Evolutionary conservation across 2,113 vertebrate genomes (phyloP), one percentile per base, ranked within the genome.

Genomic region (Rhombomys opimus): DNA sequence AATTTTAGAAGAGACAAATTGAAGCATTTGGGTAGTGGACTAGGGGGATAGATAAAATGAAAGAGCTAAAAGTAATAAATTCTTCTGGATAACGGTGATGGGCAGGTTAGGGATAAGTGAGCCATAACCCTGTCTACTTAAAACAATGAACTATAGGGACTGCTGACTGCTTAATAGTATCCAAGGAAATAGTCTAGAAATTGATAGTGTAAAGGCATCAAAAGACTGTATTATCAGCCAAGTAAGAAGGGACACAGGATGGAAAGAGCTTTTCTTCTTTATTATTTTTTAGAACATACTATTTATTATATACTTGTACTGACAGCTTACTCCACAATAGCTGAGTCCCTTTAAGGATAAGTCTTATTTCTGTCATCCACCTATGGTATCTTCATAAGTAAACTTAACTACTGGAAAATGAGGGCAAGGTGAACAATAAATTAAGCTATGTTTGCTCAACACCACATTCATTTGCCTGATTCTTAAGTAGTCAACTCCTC

Each of bases 251-350:
- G 57, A 93, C 22, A 78, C 1, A 32, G 4, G n/a, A 54, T 65
- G 25, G 23, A 70, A 80, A 87, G 13, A 90, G 12, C 25, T 85
- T 50, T 76, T 67, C 35, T 73, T 18, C 25, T 94, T 73, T 68
- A 80, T 57, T 77, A 59, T 91, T 94, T 25, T 78, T 75, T 87
- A 50, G 30, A 91, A 91, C 65, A 52, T 7, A 52, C 63, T 68
- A 52, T 35, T 92, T 94, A 75, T 25, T 82, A 76, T 27, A 27
- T 85, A 76, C 87, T 46, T 10, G 92, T 8, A 89, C 11, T 72
- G 57, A 91, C 89, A 91, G 93, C 38, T 90, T 72, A 81, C 14
- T 95, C 30, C 10, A 86, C 32, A 86, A 67, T 22, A 81, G 82
- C 63, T 35, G 15, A 14, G 14, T 81, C 22, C 32, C 50, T 70